Percentiles rank a stretch among this genome's conserved stretches.
Evolutionary conservation across 2,113 vertebrate genomes (phyloP).

Genomic region (Antennarius striatus): DNA sequence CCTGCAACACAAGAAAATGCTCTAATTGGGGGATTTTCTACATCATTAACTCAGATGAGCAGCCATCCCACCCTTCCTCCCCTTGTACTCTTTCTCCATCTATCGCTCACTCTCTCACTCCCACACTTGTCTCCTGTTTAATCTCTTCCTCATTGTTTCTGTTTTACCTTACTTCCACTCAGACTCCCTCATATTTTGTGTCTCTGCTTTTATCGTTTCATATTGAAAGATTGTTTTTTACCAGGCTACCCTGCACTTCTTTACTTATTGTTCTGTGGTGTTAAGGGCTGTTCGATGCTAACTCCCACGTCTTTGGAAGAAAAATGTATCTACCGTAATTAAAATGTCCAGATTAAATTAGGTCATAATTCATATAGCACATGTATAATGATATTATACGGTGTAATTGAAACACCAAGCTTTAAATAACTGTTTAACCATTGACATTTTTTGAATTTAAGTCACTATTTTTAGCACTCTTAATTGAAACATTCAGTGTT

Average conservation of each 20-base stretch:
- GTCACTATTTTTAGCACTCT: too few species aligned
- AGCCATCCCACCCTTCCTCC: conserved; percentile 48
- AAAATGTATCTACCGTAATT: neutral
- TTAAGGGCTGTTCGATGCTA: too few species aligned
- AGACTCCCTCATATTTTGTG: conserved; percentile 30
- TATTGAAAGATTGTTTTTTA: neutral
- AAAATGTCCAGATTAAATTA: too few species aligned
- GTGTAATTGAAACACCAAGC: too few species aligned
- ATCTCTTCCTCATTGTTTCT: conserved; percentile 43
- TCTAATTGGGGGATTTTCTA: conserved; percentile 87
- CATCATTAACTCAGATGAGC: conserved; percentile 82
- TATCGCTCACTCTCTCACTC: conserved; percentile 28
- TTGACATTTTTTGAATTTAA: too few species aligned
- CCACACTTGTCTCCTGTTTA: conserved; percentile 53
- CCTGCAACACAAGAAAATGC: conserved; percentile 80
- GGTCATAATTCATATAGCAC: too few species aligned
- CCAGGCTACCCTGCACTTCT: too few species aligned
- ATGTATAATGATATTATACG: too few species aligned
- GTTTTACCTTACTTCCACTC: conserved; percentile 34
- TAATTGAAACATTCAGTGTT: too few species aligned
- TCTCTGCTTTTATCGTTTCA: conserved; percentile 16
- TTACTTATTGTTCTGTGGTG: too few species aligned
- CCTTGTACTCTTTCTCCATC: conserved; percentile 28
- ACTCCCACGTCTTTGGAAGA: too few species aligned
- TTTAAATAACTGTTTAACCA: too few species aligned